phyloP scores from a whole-genome alignment of 2,888 invertebrate species.

The Capitulum mitella region DNA sequence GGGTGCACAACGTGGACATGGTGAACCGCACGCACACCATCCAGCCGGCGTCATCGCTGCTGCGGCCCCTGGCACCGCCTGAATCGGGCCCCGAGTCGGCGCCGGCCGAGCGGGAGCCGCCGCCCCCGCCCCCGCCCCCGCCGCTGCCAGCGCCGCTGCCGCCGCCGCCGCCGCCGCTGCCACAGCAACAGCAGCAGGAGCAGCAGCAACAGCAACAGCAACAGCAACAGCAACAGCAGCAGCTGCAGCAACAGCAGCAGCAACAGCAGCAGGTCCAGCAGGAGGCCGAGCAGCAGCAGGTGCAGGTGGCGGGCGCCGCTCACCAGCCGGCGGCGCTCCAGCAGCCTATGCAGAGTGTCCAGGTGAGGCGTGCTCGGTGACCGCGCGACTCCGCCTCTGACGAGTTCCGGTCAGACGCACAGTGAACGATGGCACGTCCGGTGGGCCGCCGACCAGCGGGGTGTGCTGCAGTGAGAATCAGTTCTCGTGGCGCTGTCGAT shows the following conservation, averaged over 20 bases:
- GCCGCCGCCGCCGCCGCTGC: not conserved
- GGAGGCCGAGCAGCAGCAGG: not conserved
- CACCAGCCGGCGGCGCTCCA: no score
- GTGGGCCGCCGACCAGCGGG: not conserved
- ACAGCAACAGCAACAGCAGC: not conserved
- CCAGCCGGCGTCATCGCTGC: not conserved
- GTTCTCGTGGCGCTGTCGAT: no score
- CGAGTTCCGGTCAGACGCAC: not conserved
- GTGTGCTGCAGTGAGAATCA: no score
- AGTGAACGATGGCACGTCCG: not conserved
- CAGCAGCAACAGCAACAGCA: no score
- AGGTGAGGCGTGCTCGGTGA: not conserved
- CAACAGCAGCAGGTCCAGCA: not conserved
- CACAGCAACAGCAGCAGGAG: not conserved
- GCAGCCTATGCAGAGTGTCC: not conserved
- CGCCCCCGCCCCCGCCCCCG: not conserved
- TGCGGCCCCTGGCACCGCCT: conserved; percentile 19
- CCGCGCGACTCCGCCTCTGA: no score
- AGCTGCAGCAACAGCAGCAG: not conserved
- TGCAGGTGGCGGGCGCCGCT: not conserved
- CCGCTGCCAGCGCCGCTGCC: not conserved
- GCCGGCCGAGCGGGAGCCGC: not conserved
- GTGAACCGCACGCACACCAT: conserved; percentile 15
- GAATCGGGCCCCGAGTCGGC: no score
- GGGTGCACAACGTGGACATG: conserved; percentile 5